Percentiles rank a stretch among this genome's conserved stretches.
phyloP scores from a whole-genome alignment of 2,797 vertebrate genomes.

The Limnodromus scolopaceus region DNA sequence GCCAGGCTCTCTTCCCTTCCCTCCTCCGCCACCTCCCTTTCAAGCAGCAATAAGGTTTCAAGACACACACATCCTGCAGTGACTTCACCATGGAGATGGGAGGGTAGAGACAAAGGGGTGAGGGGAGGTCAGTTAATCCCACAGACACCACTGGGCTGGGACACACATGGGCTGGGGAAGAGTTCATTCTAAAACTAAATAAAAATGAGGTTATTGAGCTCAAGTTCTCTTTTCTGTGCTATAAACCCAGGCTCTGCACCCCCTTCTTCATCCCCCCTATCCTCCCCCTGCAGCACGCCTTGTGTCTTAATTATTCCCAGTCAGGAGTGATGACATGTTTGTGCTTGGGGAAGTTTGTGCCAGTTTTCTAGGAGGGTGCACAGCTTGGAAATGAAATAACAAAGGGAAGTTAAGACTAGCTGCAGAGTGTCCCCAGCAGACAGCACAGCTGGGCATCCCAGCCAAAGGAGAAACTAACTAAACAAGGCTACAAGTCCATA shows the following conservation, averaged over 20 bases:
- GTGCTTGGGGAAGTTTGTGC: conserved; percentile 65
- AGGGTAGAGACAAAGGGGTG: conserved; percentile 42
- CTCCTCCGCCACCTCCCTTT: background rate
- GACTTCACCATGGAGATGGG: conserved; percentile 71
- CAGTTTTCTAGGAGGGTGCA: conserved; percentile 75
- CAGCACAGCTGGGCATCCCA: background rate
- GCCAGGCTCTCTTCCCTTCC: background rate
- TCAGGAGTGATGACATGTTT: background rate
- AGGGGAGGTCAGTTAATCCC: conserved; percentile 86
- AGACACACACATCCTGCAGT: conserved; percentile 41
- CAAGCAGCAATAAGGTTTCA: conserved; percentile 36
- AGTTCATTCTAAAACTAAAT: conserved; percentile 82
- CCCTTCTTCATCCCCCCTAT: background rate
- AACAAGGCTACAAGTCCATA: background rate
- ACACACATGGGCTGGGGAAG: conserved; percentile 74
- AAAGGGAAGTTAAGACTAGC: background rate
- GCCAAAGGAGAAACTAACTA: background rate
- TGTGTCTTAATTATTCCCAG: conserved; percentile 71
- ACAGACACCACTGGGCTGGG: conserved; percentile 81
- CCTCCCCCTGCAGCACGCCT: background rate
- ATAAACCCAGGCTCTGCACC: conserved; percentile 31
- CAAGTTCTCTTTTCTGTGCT: conserved; percentile 65
- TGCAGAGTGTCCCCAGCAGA: background rate
- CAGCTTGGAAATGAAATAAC: conserved; percentile 77
- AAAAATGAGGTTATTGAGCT: conserved; percentile 71